These are phyloP conservation scores for Arnoldichthys spilopterus DNA, from an alignment of 2,797 vertebrate species.

Conservation along the genomic window DNA sequence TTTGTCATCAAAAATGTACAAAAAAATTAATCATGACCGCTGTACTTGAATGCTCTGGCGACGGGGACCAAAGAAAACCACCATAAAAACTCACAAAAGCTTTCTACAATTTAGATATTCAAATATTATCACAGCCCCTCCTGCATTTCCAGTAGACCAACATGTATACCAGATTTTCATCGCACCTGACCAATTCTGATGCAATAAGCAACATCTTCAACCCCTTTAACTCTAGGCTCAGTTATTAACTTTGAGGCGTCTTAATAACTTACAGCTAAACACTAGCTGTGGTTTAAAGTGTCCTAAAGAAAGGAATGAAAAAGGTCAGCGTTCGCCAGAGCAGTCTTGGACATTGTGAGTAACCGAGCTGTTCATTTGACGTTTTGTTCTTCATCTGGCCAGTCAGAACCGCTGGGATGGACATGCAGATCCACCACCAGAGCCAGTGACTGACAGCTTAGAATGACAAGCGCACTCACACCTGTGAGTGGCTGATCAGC, in stretches of 20 bases:
- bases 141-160: no score
- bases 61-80: no score
- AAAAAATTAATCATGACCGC: no score
- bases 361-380: slow-evolving; percentile 33
- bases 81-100: no score
- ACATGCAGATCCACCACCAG: slow-evolving; percentile 40
- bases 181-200: neutral
- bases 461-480: slow-evolving; percentile 18
- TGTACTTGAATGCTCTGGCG: no score
- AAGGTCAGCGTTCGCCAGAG: slow-evolving; percentile 46
- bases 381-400: slow-evolving; percentile 25
- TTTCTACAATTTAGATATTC: no score
- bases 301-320: no score
- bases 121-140: no score
- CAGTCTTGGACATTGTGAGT: slow-evolving; percentile 55
- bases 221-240: neutral
- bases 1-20: no score
- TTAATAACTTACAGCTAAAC: no score
- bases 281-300: no score
- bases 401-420: slow-evolving; percentile 54
- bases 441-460: slow-evolving; percentile 42
- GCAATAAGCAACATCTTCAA: neutral
- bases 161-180: no score
- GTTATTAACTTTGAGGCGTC: neutral
- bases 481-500: slow-evolving; percentile 26